Percentiles rank a stretch among this genome's conserved stretches.
Conservation (phyloP, 2,888 invertebrate genomes). For the Horisme vitalbata region DNA sequence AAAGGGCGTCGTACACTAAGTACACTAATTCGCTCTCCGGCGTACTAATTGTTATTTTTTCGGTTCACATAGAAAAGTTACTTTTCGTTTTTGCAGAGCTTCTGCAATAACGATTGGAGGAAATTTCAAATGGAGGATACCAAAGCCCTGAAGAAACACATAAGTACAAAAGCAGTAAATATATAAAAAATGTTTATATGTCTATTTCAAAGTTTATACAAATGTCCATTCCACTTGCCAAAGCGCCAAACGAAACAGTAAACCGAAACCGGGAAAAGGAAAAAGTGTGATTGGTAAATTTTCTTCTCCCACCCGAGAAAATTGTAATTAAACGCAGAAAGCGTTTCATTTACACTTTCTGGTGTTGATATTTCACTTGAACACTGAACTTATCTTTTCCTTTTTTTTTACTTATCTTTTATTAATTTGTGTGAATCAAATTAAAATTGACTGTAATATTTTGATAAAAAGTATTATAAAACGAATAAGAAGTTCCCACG, state of each 20-base stretch:
- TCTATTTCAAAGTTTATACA: neutral
- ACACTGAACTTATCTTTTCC: too few relatives aligned
- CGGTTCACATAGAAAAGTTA: slow-evolving; percentile 36
- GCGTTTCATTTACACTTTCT: too few relatives aligned
- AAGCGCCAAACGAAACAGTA: neutral
- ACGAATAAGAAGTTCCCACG: too few relatives aligned
- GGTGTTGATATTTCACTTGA: too few relatives aligned
- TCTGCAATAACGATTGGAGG: slow-evolving; percentile 1
- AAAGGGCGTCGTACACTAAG: too few relatives aligned
- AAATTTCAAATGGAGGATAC: neutral
- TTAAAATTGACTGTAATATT: too few relatives aligned
- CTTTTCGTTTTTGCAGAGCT: slow-evolving; percentile 19
- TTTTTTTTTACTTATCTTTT: too few relatives aligned
- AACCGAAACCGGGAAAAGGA: neutral
- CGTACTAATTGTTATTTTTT: too few relatives aligned
- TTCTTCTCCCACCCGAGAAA: slow-evolving; percentile 4
- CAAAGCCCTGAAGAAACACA: neutral
- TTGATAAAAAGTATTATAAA: too few relatives aligned
- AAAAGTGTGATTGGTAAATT: neutral
- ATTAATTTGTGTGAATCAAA: too few relatives aligned
- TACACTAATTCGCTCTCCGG: too few relatives aligned
- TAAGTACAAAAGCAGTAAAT: neutral
- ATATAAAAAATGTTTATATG: neutral
- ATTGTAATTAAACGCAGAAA: too few relatives aligned
- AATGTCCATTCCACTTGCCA: neutral